These are phyloP conservation scores for Genyomyrus donnyi DNA, from an alignment of 2,113 vertebrate species.

Conservation along the genomic window DNA sequence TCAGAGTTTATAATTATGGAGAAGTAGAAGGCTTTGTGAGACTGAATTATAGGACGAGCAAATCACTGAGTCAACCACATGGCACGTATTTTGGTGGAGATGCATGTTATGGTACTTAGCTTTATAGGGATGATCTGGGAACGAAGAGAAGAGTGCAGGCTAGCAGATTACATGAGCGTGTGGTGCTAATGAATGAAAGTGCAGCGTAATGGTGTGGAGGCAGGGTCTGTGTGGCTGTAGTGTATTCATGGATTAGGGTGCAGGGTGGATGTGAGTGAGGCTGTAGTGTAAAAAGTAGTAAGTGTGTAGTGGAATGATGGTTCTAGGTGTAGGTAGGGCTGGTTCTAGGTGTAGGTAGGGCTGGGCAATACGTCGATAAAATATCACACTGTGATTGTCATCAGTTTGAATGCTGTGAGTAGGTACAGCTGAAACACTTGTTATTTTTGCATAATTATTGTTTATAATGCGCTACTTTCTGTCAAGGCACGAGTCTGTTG, in stretches of 20 bases:
- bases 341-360: not conserved
- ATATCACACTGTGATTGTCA: not conserved
- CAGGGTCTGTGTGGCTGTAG: not conserved
- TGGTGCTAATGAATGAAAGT: not conserved
- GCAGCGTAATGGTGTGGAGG: not conserved
- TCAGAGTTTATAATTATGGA: not conserved
- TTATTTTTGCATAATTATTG: not conserved
- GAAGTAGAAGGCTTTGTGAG: not conserved
- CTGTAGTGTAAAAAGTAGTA: not conserved
- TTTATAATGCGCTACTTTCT: not conserved
- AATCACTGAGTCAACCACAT: not conserved
- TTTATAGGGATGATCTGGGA: not conserved
- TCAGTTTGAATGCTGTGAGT: not conserved
- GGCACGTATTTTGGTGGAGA: not conserved
- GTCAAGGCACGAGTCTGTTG: not conserved
- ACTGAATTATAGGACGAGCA: not conserved
- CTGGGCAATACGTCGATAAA: not conserved
- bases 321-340: not conserved
- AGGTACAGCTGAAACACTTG: not conserved
- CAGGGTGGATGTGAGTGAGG: not conserved
- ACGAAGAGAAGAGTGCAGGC: not conserved
- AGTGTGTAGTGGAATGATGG: not conserved
- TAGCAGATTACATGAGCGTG: not conserved
- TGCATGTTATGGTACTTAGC: not conserved
- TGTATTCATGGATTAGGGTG: too few relatives aligned